Evolutionary conservation across 2,113 vertebrate species (phyloP), one percentile per base, ranked within the genome.

Genomic region (Passer montanus): DNA sequence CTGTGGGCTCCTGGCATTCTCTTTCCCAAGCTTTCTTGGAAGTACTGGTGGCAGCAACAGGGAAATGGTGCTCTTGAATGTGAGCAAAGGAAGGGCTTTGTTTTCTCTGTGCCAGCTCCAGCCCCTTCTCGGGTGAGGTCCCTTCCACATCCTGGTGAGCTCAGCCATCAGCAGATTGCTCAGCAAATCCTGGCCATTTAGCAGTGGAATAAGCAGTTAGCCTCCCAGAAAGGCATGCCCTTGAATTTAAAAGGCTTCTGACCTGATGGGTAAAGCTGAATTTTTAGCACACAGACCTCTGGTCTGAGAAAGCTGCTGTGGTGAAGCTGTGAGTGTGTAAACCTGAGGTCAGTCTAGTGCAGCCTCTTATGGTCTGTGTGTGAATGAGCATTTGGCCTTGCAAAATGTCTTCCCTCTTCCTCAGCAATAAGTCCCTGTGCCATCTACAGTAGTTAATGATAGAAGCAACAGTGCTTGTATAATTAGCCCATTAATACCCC

Each of bases 401-500:
- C 62, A 63, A 78, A 84, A 52, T 21, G 13, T 53, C 44, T 66
- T 37, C 24, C 30, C 22, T 70, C 15, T n/a, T 81, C 74, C 74
- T 72, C 58, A 82, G 77, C 74, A 35, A 1, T 74, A 33, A 49
- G 30, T 84, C 47, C 52, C 37, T 68, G n/a, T 67, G 78, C 84
- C 50, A 28, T 56, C 74, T 68, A 11, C 68, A 63, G 59, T 8
- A 73, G 44, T 49, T 87, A 84, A 78, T 13, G 17, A 84, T 6
- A 73, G 58, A 92, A 93, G 62, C 44, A 68, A 58, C 90, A 87
- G 19, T 47, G 58, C 67, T 85, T 78, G 53, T 69, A 13, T 92
- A 90, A 92, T 95, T 90, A 95, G 70, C 4, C 31, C 35, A 24
- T 91, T 93, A 87, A 92, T 95, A 76, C 53, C 62, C 84, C 68